Base-by-base conservation (phyloP, 2,113 vertebrate genomes). In the Dipodomys merriami region DNA sequence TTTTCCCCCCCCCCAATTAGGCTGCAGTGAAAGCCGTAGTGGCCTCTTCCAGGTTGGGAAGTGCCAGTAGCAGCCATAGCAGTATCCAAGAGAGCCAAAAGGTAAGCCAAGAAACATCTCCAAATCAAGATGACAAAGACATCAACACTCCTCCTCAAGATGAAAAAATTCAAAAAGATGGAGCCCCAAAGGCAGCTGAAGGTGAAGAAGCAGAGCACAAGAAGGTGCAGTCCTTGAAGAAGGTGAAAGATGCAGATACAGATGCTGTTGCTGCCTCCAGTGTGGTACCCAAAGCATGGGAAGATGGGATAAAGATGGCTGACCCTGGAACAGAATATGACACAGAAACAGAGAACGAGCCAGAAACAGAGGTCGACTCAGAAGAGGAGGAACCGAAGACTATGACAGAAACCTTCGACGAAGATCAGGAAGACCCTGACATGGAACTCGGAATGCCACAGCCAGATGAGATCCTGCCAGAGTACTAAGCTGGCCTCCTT, bases 21-120 rank as follows among this genome's bases (percentile, higher is more conserved):
- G 99, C 98, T 30, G 98, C 98, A 1, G 98, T 99, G 82, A 99
- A 99, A 97, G 99, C 98, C 2, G 98, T 99, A 84, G 99, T 99
- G 95, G 99, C 99, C 27, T 99, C 98, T 13, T 98, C 98, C 1
- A 98, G 98, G 11, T 95, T 99, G 1, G 99, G 98, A 81, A 99
- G 98, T 0, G 98, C 98, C 79, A 94, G 98, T 39, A 86, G 98
- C 89, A 98, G 99, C 39, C 93, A 98, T 2, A 0, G 65, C 68
- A 0, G 5, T 72, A 93, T 91, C 6, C 97, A 98, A 0, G 98
- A 99, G 2, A 95, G 95, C 97, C 98, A 96, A 95, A 99, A 98
- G 94, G 46, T 94, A 29, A 95, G 96, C 85, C 96, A 49, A 79
- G 97, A 97, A 27, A 90, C 95, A 0, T 97, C 97, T 49, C 92